Base-by-base conservation (phyloP, 2,113 vertebrate genomes). In the Turnix velox region DNA sequence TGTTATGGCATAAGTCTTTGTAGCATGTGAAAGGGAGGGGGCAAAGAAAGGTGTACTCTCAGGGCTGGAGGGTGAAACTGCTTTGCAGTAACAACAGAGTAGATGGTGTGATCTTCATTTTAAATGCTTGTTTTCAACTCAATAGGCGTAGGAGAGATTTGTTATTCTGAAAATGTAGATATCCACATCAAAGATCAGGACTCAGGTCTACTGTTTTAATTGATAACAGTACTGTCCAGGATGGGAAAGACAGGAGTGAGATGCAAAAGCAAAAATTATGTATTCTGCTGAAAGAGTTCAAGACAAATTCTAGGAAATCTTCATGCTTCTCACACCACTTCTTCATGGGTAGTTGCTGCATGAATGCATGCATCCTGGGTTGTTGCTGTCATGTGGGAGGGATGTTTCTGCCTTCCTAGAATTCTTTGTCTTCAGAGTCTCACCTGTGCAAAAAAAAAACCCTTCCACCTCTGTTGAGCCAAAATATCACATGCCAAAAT, bases 281-380 rank as follows among this genome's bases (percentile, higher is more conserved):
- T 18, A 10, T 73, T 69, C 30, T 55, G 12, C 17, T 69, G 22
- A 18, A 57, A 66, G 31, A 74, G 31, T 63, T 76, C 39, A 55
- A 51, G 28, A 10, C 16, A 55, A 4, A 22, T 74, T 74, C 49
- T 43, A 71, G 35, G 37, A 15, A 68, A 30, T 17, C 23, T 72
- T 54, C 10, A 7, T 25, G 12, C 11, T 51, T 80, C 30, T 65
- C 16, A 18, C 6, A 28, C 6, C 3, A 9, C 12, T 72, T 23
- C 25, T 51, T 45, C 52, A 48, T 11, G 43, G 31, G 24, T 55
- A 35, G 22, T 17, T 67, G 31, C 86, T 75, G 28, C 18, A 49
- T 0, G 2, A 52, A 71, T 5, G 14, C 18, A 12, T 11, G 2
- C 14, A 28, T 2, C 18, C 49, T 65, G n/a, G n/a, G 10, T 28